These are phyloP conservation scores for Muntiacus reevesi DNA, from an alignment of 2,113 vertebrate species.

Conservation along the genomic window DNA sequence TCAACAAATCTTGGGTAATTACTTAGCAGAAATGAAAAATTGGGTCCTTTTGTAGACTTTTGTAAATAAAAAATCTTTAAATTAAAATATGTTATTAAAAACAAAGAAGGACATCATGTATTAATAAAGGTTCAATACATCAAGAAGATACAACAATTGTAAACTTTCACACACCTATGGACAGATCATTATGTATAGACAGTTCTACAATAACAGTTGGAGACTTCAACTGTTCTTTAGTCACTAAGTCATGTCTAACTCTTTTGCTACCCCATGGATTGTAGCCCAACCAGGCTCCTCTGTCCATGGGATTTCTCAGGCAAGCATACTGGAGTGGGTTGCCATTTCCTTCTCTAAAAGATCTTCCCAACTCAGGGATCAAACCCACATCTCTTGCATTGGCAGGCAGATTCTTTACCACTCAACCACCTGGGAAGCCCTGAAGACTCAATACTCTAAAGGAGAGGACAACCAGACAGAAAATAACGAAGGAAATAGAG, in stretches of 20 bases:
- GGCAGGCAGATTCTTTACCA: not conserved
- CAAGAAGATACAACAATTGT: not conserved
- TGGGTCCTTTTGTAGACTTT: not conserved
- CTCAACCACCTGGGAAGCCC: not conserved
- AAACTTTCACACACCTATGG: not conserved
- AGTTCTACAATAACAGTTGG: not conserved
- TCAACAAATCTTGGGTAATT: not conserved
- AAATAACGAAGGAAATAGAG: not conserved
- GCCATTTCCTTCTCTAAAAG: not conserved
- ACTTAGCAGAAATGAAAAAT: not conserved
- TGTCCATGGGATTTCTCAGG: not conserved
- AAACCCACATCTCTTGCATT: not conserved
- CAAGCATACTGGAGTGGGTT: not conserved
- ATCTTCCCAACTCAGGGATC: not conserved
- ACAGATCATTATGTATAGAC: not conserved
- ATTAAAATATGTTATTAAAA: not conserved
- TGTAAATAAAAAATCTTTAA: not conserved
- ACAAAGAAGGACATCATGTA: not conserved
- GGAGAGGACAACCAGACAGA: not conserved
- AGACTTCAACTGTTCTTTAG: not conserved
- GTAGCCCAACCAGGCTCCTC: not conserved
- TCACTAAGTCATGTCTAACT: not conserved
- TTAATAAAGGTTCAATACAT: not conserved
- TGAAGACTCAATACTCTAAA: not conserved
- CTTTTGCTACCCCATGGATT: not conserved